A percentile compares a stretch with the other conserved stretches of the same genome.
Conservation (phyloP, 2,888 invertebrate genomes). For the Electrophaes corylata region DNA sequence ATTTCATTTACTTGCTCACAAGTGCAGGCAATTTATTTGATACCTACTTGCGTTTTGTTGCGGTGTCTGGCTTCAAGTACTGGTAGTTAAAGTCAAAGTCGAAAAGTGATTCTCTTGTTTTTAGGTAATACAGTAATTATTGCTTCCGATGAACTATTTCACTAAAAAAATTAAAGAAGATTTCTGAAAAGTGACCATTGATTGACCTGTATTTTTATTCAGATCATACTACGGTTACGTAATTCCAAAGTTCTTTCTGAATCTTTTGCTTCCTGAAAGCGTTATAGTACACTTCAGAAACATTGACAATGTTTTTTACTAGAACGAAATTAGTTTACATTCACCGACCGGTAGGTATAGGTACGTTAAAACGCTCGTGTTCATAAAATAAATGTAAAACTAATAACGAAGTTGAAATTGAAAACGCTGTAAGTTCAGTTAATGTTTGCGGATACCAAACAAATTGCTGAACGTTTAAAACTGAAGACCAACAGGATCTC, state of each 20-base stretch:
- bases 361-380: not conserved
- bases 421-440: conserved; percentile 11
- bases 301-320: not conserved
- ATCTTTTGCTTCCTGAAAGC: too few species aligned
- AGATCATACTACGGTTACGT: too few species aligned
- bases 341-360: not conserved
- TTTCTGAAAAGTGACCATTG: not conserved
- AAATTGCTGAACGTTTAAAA: conserved; percentile 27
- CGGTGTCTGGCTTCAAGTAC: not conserved
- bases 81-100: too few species aligned
- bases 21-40: conserved; percentile 9
- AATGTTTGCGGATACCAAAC: conserved; percentile 26
- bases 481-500: conserved; percentile 28
- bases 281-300: not conserved
- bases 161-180: not conserved
- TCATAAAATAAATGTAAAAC: conserved; percentile 6
- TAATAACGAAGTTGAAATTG: conserved; percentile 12
- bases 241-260: too few species aligned
- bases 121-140: too few species aligned
- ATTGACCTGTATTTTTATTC: too few species aligned
- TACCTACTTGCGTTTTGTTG: not conserved
- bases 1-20: conserved; percentile 7
- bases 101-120: too few species aligned
- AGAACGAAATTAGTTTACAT: not conserved
- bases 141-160: too few species aligned